phyloP scores from a whole-genome alignment of 2,888 invertebrate species.

The Petrolisthes cinctipes region DNA sequence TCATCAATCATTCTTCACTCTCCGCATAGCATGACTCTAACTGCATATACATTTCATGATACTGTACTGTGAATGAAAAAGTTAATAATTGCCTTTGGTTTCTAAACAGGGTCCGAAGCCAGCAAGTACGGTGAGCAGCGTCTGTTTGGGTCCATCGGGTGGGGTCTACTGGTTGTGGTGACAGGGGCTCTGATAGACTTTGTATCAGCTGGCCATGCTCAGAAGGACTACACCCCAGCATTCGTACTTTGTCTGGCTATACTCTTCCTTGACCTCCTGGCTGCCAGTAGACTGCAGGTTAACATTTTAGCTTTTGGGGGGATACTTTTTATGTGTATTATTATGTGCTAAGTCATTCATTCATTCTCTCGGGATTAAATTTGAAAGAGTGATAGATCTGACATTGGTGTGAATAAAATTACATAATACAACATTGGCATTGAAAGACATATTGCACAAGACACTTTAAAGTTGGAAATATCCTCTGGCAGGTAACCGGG shows the following conservation, averaged over 20 bases:
- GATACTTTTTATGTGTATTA: background rate
- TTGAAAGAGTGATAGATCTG: no score
- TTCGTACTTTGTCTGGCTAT: constrained; percentile 82
- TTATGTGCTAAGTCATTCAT: background rate
- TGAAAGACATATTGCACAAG: no score
- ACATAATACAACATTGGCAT: no score
- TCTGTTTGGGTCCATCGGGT: constrained; percentile 89
- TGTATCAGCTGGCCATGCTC: constrained; percentile 74
- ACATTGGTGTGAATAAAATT: no score
- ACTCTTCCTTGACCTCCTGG: constrained; percentile 70
- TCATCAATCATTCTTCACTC: no score
- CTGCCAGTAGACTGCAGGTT: constrained; percentile 76
- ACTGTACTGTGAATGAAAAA: no score
- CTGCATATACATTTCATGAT: no score
- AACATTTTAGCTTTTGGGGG: background rate
- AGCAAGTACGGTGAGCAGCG: constrained; percentile 87
- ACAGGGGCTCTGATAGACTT: constrained; percentile 84
- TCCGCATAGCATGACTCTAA: no score
- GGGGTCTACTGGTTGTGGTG: constrained; percentile 82
- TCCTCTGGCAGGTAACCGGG: constrained; percentile 28
- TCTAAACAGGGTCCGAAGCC: constrained; percentile 77
- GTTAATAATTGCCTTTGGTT: no score
- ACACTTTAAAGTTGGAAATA: no score
- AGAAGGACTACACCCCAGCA: constrained; percentile 83
- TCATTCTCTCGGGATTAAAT: background rate